A percentile compares a stretch with the other conserved stretches of the same genome.
Conservation (phyloP, 2,113 vertebrate species). For the Syrrhaptes paradoxus region DNA sequence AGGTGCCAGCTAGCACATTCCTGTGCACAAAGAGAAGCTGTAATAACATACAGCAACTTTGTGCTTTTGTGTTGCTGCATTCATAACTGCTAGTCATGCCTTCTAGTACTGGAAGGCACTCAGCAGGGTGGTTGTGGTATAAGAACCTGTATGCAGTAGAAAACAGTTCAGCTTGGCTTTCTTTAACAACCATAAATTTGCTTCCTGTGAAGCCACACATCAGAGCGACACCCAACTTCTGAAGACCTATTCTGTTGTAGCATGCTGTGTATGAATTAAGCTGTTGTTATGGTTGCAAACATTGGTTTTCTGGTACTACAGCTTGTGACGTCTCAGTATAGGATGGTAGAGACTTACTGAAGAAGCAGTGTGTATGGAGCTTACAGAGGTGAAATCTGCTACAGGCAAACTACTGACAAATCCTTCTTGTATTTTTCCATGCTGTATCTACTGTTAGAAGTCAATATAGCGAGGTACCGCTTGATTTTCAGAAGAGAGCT, state of each 20-base stretch:
- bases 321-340: background rate
- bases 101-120: background rate
- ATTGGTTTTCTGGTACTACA: background rate
- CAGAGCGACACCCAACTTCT: background rate
- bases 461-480: background rate
- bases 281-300: background rate
- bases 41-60: background rate
- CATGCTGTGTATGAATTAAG: background rate
- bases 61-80: background rate
- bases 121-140: background rate
- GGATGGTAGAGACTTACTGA: background rate
- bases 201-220: background rate
- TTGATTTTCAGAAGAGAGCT: slow-evolving; percentile 5
- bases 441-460: background rate
- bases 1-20: background rate
- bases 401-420: background rate
- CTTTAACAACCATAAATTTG: background rate
- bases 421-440: background rate
- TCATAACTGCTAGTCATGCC: background rate
- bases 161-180: background rate
- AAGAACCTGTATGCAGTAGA: background rate
- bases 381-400: background rate
- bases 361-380: background rate
- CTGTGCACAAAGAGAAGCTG: background rate
- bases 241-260: background rate